phyloP scores from a whole-genome alignment of 2,797 vertebrate genomes.

The Macrochelys suwanniensis region DNA sequence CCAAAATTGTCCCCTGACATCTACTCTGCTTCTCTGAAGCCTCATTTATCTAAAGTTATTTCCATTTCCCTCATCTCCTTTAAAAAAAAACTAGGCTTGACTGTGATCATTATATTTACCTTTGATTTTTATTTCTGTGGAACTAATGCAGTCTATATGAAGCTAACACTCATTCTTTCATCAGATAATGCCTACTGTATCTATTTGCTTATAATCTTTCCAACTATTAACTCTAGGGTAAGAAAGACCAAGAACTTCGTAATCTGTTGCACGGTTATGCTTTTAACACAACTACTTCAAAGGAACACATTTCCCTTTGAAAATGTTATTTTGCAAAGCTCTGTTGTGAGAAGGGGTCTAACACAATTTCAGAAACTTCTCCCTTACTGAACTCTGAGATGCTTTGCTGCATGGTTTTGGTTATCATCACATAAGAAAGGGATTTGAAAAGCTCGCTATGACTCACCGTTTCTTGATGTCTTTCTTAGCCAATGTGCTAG shows the following conservation, averaged over 20 bases:
- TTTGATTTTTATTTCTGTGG: neutral
- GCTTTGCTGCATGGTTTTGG: neutral
- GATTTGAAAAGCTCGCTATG: constrained; percentile 1
- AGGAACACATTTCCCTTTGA: neutral
- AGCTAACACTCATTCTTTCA: neutral
- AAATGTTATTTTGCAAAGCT: neutral
- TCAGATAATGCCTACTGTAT: neutral
- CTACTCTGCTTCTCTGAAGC: neutral
- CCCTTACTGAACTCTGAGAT: neutral
- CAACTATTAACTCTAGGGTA: neutral
- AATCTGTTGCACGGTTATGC: neutral
- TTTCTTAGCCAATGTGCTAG: constrained; percentile 77
- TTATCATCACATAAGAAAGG: neutral
- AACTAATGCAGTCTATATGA: neutral
- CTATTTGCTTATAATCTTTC: neutral
- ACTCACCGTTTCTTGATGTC: constrained; percentile 79
- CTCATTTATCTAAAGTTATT: neutral
- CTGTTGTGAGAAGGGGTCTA: neutral
- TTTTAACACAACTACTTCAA: neutral
- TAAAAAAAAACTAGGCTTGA: neutral
- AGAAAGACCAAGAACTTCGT: neutral
- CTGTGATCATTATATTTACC: neutral
- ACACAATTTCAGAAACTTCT: constrained; percentile 15
- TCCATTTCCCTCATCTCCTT: neutral
- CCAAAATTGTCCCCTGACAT: constrained; percentile 8